These are phyloP conservation scores for Aplysia californica DNA, from an alignment of 1,140 invertebrate species.

Conservation along the genomic window DNA sequence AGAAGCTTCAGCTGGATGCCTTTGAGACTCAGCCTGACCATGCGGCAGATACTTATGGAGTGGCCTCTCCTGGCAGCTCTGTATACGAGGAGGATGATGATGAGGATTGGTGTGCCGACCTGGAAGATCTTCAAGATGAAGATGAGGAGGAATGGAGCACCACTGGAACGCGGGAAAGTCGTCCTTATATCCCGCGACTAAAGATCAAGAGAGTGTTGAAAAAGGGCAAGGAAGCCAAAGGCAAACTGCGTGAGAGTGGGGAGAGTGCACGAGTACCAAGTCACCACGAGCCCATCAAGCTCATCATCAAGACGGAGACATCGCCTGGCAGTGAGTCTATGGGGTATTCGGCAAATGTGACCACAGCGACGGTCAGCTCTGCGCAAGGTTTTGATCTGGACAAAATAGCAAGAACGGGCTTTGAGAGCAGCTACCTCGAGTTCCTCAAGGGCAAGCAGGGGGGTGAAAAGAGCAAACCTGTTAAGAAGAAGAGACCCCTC, in stretches of 20 bases:
- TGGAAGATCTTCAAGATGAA: not conserved
- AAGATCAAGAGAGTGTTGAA: constrained; percentile 19
- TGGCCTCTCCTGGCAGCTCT: not conserved
- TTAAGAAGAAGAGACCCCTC: not conserved
- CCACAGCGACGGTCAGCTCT: not conserved
- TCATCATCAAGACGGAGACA: constrained; percentile 24
- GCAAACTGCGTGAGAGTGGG: not conserved
- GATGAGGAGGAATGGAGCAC: not conserved
- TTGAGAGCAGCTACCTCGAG: constrained; percentile 22
- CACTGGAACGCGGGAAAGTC: not conserved
- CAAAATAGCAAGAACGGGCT: not conserved
- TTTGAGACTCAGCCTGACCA: constrained; percentile 32
- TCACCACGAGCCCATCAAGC: constrained; percentile 3
- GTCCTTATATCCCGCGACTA: constrained; percentile 17
- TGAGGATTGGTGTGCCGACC: constrained; percentile 20
- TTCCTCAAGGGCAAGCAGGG: constrained; percentile 2
- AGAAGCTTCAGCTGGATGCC: constrained; percentile 39
- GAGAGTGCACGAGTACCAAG: not conserved
- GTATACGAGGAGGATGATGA: no score
- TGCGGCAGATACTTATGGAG: constrained; percentile 20
- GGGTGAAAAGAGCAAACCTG: not conserved
- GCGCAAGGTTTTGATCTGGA: not conserved
- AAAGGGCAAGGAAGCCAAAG: not conserved
- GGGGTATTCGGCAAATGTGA: not conserved
- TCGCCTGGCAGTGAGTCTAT: not conserved